Base-by-base conservation (phyloP, 2,797 vertebrate genomes). In the Discoglossus pictus region DNA sequence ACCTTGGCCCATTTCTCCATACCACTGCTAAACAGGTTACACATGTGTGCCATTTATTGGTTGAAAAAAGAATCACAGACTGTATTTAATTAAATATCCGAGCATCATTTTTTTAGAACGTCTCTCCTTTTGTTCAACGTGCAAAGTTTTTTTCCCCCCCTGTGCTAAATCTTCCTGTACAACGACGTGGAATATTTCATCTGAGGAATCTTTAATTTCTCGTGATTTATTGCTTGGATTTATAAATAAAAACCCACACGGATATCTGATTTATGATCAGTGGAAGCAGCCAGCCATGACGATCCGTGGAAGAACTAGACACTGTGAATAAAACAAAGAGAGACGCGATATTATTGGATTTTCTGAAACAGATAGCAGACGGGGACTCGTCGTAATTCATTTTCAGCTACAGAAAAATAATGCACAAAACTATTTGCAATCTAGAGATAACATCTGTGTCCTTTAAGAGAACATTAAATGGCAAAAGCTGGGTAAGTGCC, bases 281-380 rank as follows among this genome's bases (percentile, higher is more conserved):
- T 1, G 82, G 76, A 43, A 82, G 53, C 0, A 27, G 79, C 77
- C 3, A 81, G 23, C 74, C 71, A 4, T 69, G 76, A 65, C 6
- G 77, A 34, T 82, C 71, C 6, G 34, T 54, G 5, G 89, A 84
- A 59, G 87, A 85, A 76, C 81, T 87, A 63, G 86, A 85, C 42
- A 86, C 89, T 91, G 80, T 27, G 39, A 59, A 83, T 11, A 70
- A 65, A 83, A 68, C 2, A 31, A 42, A 3, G 0, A 12, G 18
- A 11, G 0, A 51, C 0, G 1, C 17, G n/a, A 42, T 35, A 5
- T 27, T 56, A 55, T 34, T 23, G 18, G 21, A 35, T 36, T 34
- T 38, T 21, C 23, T 18, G n/a, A 18, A 24, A 15, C 6, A 38
- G 21, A 38, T 17, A 25, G 35, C 20, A 6, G 1, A 3, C 31